A percentile compares a stretch with the other conserved stretches of the same genome.
Evolutionary conservation across 2,113 vertebrate genomes (phyloP).

Genomic region (Anarrhichthys ocellatus): DNA sequence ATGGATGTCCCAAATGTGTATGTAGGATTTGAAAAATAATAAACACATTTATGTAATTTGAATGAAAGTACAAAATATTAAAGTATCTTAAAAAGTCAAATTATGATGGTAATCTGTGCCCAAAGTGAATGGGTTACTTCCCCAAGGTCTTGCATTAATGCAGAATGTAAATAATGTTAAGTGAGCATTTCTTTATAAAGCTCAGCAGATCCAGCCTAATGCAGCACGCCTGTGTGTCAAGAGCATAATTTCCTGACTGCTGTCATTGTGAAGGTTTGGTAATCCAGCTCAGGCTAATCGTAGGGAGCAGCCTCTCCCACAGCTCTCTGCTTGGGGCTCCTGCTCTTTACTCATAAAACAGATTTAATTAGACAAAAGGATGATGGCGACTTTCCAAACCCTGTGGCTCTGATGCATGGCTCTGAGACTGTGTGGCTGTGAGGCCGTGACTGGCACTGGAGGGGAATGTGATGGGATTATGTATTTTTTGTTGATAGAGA

Average conservation of each 20-base stretch:
- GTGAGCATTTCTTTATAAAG: conserved; percentile 29
- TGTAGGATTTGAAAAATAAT: background rate
- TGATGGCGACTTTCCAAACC: conserved; percentile 66
- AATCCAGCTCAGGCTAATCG: conserved; percentile 75
- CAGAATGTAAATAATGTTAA: conserved; percentile 16
- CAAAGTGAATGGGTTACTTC: background rate
- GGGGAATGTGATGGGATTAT: conserved; percentile 38
- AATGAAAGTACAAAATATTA: background rate
- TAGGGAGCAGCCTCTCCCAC: conserved; percentile 59
- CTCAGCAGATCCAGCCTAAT: conserved; percentile 46
- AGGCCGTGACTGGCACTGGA: conserved; percentile 28
- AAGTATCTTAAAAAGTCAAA: background rate
- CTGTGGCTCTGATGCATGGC: conserved; percentile 48
- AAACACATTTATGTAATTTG: background rate
- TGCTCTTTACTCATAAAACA: conserved; percentile 62
- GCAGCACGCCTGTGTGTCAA: conserved; percentile 51
- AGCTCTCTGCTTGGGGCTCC: conserved; percentile 48
- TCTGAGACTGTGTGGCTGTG: conserved; percentile 32
- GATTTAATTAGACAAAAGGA: conserved; percentile 78
- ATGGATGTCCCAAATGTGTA: background rate
- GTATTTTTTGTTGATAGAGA: conserved; percentile 39
- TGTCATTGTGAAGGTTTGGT: conserved; percentile 66
- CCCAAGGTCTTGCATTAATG: background rate
- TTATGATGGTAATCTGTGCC: background rate
- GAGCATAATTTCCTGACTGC: conserved; percentile 52